These are phyloP conservation scores for Orthosia cruda DNA, from an alignment of 2,888 invertebrate species.

Conservation along the genomic window DNA sequence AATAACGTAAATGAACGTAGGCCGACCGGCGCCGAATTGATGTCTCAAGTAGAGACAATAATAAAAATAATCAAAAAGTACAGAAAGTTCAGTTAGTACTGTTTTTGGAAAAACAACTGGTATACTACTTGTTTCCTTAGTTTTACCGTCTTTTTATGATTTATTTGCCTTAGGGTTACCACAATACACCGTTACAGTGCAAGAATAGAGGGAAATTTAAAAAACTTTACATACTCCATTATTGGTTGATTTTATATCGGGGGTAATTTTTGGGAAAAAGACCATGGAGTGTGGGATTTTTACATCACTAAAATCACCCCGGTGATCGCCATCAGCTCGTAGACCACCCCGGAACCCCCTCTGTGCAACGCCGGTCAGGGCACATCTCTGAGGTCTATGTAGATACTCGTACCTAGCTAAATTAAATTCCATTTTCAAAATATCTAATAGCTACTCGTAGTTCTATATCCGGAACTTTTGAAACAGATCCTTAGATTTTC, in stretches of 20 bases:
- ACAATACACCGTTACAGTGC: conserved; percentile 1
- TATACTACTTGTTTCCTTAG: conserved; percentile 6
- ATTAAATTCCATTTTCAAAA: neutral
- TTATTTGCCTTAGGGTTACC: conserved; percentile 1
- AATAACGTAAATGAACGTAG: conserved; percentile 62
- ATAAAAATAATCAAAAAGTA: conserved; percentile 44
- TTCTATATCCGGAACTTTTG: neutral
- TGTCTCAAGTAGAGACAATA: conserved; percentile 64
- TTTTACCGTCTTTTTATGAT: conserved; percentile 29
- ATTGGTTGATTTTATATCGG: too few species aligned
- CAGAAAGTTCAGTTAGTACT: conserved; percentile 59
- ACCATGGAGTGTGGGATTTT: too few species aligned
- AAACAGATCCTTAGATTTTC: neutral
- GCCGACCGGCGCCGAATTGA: conserved; percentile 63
- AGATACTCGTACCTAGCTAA: too few species aligned
- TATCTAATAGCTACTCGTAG: too few species aligned
- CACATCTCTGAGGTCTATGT: too few species aligned
- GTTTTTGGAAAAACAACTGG: conserved; percentile 26
- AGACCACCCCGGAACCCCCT: too few species aligned
- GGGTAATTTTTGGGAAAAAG: too few species aligned
- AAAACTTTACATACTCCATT: neutral
- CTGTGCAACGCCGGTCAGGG: too few species aligned
- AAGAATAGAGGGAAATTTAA: neutral
- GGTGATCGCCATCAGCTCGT: too few species aligned
- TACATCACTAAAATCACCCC: too few species aligned